These are phyloP conservation scores for Polypterus senegalus DNA, from an alignment of 2,113 vertebrate genomes.

Conservation along the genomic window DNA sequence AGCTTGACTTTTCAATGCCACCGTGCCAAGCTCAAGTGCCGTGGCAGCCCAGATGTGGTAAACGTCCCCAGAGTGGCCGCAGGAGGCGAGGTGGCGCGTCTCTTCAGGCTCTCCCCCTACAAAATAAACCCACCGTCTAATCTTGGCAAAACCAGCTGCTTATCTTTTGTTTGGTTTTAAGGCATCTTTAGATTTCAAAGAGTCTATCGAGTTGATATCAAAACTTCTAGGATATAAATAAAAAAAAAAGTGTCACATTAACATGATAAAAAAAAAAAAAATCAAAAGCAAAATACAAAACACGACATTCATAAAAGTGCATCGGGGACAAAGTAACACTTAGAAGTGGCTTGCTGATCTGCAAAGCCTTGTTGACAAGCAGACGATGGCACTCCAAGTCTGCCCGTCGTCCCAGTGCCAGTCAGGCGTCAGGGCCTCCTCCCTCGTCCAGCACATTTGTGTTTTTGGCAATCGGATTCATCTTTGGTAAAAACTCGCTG, in stretches of 20 bases:
- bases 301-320: conserved; percentile 26
- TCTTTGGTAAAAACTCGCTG: too few species aligned
- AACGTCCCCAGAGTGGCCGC: conserved; percentile 14
- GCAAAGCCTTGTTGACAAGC: conserved; percentile 37
- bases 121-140: conserved; percentile 51
- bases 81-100: conserved; percentile 38
- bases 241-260: conserved; percentile 56
- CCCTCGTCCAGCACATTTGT: too few species aligned
- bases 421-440: too few species aligned
- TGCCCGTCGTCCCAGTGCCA: too few species aligned
- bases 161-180: conserved; percentile 40
- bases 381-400: background rate
- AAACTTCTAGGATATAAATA: conserved; percentile 81
- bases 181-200: conserved; percentile 52
- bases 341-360: conserved; percentile 79
- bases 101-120: conserved; percentile 41
- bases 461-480: too few species aligned
- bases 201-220: conserved; percentile 68
- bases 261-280: conserved; percentile 67
- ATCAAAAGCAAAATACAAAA: conserved; percentile 17
- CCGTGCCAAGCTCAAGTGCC: too few species aligned
- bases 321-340: conserved; percentile 46
- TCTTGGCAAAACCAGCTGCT: conserved; percentile 93
- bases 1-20: background rate
- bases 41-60: background rate